Percentiles rank a stretch among this genome's conserved stretches.
Evolutionary conservation across 2,797 vertebrate species (phyloP).

Genomic region (Rhynchonycteris naso): DNA sequence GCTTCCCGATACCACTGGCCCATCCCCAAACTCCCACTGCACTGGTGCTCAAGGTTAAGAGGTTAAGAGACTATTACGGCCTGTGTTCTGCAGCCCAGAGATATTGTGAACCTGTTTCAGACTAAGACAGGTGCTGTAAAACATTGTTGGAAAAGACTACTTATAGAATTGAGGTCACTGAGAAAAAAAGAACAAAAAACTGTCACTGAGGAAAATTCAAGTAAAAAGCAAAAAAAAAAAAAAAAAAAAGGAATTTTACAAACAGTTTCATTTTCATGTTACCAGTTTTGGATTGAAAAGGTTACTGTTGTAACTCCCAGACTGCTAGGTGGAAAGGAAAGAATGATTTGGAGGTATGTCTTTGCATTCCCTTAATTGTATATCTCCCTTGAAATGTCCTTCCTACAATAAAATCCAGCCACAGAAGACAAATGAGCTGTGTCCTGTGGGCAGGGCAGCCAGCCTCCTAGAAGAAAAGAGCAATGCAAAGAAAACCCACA

Average conservation of each 20-base stretch:
- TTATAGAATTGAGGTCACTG: neutral
- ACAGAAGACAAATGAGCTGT: conserved; percentile 60
- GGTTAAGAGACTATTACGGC: neutral
- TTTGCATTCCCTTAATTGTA: neutral
- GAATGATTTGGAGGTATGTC: neutral
- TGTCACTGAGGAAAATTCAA: neutral
- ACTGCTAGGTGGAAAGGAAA: neutral
- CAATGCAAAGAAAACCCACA: conserved; percentile 2
- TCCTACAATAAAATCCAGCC: conserved; percentile 22
- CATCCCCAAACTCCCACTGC: neutral
- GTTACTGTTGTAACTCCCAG: neutral
- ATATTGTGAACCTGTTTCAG: neutral
- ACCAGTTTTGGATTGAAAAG: neutral
- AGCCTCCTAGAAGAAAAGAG: neutral
- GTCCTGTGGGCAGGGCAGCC: neutral
- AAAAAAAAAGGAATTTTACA: neutral
- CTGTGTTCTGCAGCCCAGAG: neutral
- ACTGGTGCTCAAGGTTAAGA: neutral
- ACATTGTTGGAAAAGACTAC: neutral
- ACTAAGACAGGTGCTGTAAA: neutral
- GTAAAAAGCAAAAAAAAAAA: neutral
- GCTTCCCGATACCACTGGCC: neutral
- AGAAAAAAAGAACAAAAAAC: neutral
- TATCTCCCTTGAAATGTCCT: conserved; percentile 60
- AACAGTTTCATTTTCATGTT: neutral